Conservation (phyloP, 2,113 vertebrate species). For the Brienomyrus brachyistius region DNA sequence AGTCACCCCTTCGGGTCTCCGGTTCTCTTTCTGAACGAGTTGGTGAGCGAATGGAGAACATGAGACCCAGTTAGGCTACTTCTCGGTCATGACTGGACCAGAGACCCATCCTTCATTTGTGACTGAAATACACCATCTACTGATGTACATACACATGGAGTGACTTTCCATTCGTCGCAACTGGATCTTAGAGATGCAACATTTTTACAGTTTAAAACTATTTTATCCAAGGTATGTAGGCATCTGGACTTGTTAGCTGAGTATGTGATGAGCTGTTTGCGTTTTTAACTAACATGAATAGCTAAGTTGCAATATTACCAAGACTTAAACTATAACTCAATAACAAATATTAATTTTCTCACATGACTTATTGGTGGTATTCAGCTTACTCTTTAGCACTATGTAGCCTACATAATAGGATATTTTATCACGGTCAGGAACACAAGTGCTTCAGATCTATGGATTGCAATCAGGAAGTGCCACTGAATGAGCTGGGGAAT, state of each 20-base stretch:
- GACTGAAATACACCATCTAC: neutral
- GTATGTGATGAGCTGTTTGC: neutral
- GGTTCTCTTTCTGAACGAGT: too few species aligned
- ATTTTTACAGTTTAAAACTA: neutral
- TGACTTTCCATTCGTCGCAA: neutral
- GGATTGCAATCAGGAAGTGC: neutral
- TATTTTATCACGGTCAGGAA: neutral
- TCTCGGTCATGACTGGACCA: too few species aligned
- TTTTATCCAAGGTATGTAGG: neutral
- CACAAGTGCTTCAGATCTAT: neutral
- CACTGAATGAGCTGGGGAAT: neutral
- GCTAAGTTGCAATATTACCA: neutral
- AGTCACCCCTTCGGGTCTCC: too few species aligned
- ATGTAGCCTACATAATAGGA: neutral
- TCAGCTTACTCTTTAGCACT: neutral
- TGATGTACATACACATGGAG: neutral
- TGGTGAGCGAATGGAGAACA: too few species aligned
- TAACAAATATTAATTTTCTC: neutral
- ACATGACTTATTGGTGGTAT: neutral
- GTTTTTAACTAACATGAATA: neutral
- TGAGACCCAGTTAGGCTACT: too few species aligned
- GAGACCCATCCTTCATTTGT: neutral
- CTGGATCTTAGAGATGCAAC: neutral
- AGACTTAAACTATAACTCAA: neutral
- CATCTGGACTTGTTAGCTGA: neutral